Evolutionary conservation across 2,797 vertebrate species (phyloP), one percentile per base, ranked within the genome.

Genomic region (Heteromormyrus szaboi): DNA sequence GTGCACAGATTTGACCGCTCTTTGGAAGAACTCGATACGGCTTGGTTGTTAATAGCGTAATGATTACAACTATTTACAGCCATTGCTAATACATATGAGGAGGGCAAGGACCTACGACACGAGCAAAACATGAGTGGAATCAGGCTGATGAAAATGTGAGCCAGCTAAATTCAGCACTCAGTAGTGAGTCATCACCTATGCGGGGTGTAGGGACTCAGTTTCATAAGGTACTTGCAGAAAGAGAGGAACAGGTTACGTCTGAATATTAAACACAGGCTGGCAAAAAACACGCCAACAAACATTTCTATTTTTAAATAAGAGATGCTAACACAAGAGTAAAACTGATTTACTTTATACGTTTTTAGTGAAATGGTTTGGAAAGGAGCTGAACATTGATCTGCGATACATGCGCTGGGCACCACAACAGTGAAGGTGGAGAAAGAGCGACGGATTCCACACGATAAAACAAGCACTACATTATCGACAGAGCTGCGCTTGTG

Each of bases 381-480:
- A 8, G 25, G 7, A 54, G 17, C 7, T 7, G 33, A 37, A 37
- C 53, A 37, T 22, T n/a, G 14, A 37, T 29, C 29, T 22, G 44
- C 44, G 22, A 83, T 29, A 14, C 11, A 8, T 0, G 46, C 9
- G 81, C 3, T n/a, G 50, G 83, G 22, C 83, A 12, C 25, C 50
- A 1, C n/a, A 48, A 25, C 48, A 4, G 11, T 4, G 46, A 3
- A 50, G 83, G 83, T 25, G 48, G 83, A 11, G 29, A 56, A 29
- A 29, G 11, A 90, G 90, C 6, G 37, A 79, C 4, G 37, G 72
- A 79, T 79, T n/a, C 72, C 14, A 2, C 17, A 44, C 37, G 37
- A 92, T 91, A 92, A 90, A 86, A 48, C 53, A 7, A n/a, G 2
- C 53, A 53, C 72, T n/a, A 48, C 83, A 59, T 79, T 85, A 85